Evolutionary conservation across 2,888 invertebrate genomes (phyloP).

Genomic region (Drosophila limbata): DNA sequence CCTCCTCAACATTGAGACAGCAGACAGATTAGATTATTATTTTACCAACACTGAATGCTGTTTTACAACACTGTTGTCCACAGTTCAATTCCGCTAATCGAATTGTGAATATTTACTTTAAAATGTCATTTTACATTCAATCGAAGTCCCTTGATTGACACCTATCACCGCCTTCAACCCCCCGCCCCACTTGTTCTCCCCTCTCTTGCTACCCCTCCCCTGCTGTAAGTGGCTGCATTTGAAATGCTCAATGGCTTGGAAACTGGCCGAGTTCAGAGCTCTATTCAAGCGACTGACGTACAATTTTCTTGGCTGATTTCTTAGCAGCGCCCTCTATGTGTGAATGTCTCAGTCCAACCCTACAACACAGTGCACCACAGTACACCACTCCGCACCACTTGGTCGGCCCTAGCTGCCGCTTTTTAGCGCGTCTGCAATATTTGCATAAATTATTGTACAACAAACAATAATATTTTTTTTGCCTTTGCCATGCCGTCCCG

Average conservation of each 20-base stretch:
- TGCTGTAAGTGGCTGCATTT: neutral
- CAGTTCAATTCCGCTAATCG: neutral
- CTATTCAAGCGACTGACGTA: constrained; percentile 18
- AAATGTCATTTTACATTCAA: neutral
- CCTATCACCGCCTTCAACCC: neutral
- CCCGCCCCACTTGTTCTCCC: neutral
- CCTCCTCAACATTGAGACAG: no score
- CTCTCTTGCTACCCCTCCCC: no score
- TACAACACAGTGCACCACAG: neutral
- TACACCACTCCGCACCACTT: neutral
- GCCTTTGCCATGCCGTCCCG: no score
- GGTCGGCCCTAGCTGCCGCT: constrained; percentile 14
- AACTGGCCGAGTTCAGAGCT: neutral
- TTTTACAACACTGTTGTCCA: neutral
- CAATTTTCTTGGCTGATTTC: constrained; percentile 14
- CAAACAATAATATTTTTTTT: constrained; percentile 62
- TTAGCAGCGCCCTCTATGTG: constrained; percentile 17
- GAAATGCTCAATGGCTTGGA: constrained; percentile 13
- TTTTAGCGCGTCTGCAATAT: constrained; percentile 75
- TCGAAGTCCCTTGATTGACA: constrained; percentile 1
- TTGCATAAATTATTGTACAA: constrained; percentile 79
- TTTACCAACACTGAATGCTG: constrained; percentile 1
- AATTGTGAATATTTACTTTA: neutral
- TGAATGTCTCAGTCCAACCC: neutral
- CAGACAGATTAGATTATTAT: no score